Evolutionary conservation across 2,888 invertebrate species (phyloP), one percentile per base, ranked within the genome.

Genomic region (Cepaea hortensis): DNA sequence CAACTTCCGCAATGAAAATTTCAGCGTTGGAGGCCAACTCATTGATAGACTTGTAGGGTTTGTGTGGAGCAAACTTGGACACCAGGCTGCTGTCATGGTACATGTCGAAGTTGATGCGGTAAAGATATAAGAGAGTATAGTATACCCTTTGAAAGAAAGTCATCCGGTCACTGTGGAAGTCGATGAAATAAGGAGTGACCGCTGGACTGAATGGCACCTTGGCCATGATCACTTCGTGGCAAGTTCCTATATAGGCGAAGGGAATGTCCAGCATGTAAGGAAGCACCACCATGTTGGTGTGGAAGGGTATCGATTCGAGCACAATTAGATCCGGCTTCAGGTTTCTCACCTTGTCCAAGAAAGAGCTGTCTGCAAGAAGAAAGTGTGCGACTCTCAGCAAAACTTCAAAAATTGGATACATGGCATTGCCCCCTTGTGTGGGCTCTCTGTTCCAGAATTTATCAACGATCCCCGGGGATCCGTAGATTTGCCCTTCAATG

Each of bases 141-240:
- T 65, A 50, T n/a, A 88, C 61, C 46, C 88, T 81, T 81, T 87
- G 81, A 20, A 81, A 81, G 55, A 88, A 88, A 9, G 75, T 79
- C 82, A 86, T 81, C 46, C 73, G 79, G 70, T 88, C 86, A 20
- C 77, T 86, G n/a, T 73, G 72, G 4, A 55, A 81, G 11, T 70
- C n/a, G 23, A 81, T 48, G n/a, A 70, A 81, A 61, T 81, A 15
- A n/a, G 87, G 80, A 35, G 77, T 23, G 11, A 84, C 82, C 55
- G 87, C 87, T 6, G 88, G 87, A 15, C 85, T 85, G 85, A 87
- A 86, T 3, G 88, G 88, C 23, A 87, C 81, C 15, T 87, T 82
- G 18, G 85, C 72, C 68, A 82, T 70, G 4, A 86, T 35, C 11
- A 83, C 79, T 13, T 85, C 81, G 76, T 85, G 87, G n/a, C 79